phyloP scores from a whole-genome alignment of 2,888 invertebrate species.

The Parnassius orleans region DNA sequence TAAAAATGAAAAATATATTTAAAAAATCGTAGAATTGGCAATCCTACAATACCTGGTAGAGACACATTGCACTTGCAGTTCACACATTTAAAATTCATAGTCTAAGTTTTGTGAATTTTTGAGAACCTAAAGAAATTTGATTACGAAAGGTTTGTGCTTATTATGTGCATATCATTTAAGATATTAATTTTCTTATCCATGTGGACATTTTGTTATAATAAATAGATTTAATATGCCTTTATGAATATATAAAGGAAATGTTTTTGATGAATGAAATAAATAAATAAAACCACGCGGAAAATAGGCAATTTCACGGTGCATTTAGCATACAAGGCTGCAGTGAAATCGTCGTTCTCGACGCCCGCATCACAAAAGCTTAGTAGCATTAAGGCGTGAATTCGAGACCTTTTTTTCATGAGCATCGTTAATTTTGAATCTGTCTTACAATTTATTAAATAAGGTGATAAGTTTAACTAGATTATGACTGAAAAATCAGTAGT shows the following conservation, averaged over 20 bases:
- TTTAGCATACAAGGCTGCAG: slow-evolving; percentile 57
- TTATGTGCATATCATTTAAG: not conserved
- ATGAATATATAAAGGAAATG: slow-evolving; percentile 57
- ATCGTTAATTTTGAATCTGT: not conserved
- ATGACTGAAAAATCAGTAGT: too few relatives aligned
- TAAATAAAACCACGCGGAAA: slow-evolving; percentile 79
- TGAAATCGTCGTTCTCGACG: slow-evolving; percentile 50
- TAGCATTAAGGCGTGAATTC: slow-evolving; percentile 63
- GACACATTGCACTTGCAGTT: slow-evolving; percentile 53
- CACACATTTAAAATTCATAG: slow-evolving; percentile 55
- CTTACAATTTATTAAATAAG: too few relatives aligned
- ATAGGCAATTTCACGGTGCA: slow-evolving; percentile 81
- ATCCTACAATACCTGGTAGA: slow-evolving; percentile 42
- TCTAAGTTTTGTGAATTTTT: slow-evolving; percentile 43
- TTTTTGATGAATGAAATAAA: slow-evolving; percentile 76
- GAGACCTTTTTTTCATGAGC: slow-evolving; percentile 27
- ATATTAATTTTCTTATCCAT: not conserved
- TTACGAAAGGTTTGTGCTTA: too few relatives aligned
- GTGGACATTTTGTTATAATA: not conserved
- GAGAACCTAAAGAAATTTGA: too few relatives aligned
- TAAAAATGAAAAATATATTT: too few relatives aligned
- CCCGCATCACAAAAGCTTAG: slow-evolving; percentile 63
- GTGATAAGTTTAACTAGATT: too few relatives aligned
- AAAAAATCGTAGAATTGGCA: too few relatives aligned
- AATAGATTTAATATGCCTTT: slow-evolving; percentile 39